A percentile compares a stretch with the other conserved stretches of the same genome.
phyloP scores from a whole-genome alignment of 2,797 vertebrate genomes.

The Lutra lutra region DNA sequence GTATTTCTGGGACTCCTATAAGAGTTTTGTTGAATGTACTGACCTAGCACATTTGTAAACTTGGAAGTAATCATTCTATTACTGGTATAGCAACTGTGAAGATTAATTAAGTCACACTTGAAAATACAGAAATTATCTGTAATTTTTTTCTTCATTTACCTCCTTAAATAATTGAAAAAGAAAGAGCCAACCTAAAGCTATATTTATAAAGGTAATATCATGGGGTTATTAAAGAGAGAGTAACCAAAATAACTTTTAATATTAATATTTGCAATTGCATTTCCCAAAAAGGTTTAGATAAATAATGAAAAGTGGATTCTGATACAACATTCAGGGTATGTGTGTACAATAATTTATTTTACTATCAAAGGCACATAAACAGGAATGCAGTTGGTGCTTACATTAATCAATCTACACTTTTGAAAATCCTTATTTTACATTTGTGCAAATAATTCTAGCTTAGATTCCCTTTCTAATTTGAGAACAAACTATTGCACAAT shows the following conservation, averaged over 20 bases:
- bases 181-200: background rate
- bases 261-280: background rate
- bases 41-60: conserved; percentile 76
- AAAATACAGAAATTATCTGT: conserved; percentile 58
- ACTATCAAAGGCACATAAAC: background rate
- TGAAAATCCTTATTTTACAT: background rate
- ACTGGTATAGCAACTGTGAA: conserved; percentile 77
- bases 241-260: background rate
- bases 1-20: conserved; percentile 59
- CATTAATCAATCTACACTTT: background rate
- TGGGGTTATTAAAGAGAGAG: background rate
- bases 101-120: conserved; percentile 80
- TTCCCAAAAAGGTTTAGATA: background rate
- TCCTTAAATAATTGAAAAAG: conserved; percentile 23
- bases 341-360: background rate
- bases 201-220: conserved; percentile 33
- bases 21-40: conserved; percentile 74
- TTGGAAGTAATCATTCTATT: conserved; percentile 74
- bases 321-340: background rate
- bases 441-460: background rate
- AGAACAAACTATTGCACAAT: background rate
- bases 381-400: background rate
- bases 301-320: conserved; percentile 27
- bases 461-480: background rate
- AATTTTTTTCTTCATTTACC: conserved; percentile 15